These are phyloP conservation scores for Callipepla squamata DNA, from an alignment of 2,113 vertebrate genomes.

Conservation along the genomic window DNA sequence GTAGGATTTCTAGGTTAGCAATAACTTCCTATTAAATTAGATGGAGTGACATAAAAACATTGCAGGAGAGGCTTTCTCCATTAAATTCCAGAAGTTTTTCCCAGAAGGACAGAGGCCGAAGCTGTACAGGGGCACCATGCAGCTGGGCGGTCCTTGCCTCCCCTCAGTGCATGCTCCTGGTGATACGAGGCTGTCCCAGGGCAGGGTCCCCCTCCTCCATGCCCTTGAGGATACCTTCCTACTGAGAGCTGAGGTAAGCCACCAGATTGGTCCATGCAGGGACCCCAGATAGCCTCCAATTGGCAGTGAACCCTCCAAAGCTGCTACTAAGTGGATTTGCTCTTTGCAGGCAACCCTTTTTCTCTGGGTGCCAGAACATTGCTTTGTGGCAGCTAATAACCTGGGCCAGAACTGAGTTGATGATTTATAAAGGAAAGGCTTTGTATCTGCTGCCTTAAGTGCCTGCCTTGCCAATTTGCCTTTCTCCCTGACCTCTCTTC, in stretches of 20 bases:
- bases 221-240: neutral
- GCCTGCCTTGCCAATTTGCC: neutral
- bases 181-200: accelerated
- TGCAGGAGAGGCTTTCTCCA: neutral
- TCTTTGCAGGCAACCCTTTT: slow-evolving; percentile 1
- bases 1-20: neutral
- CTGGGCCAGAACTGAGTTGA: neutral
- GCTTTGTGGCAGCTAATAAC: slow-evolving; percentile 12
- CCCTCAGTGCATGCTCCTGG: neutral
- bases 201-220: neutral
- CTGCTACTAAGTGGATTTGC: neutral
- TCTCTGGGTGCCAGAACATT: neutral
- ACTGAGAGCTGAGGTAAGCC: neutral
- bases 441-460: slow-evolving; percentile 11
- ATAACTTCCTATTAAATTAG: neutral
- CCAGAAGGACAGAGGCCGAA: neutral
- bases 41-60: neutral
- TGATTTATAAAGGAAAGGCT: slow-evolving; percentile 22
- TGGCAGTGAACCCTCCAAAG: neutral
- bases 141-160: neutral
- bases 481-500: neutral
- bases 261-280: accelerated
- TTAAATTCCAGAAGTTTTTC: neutral
- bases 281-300: neutral
- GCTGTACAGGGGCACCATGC: neutral